A percentile compares a stretch with the other conserved stretches of the same genome.
phyloP scores from a whole-genome alignment of 1,140 invertebrate species.

The Drosophila bipectinata region DNA sequence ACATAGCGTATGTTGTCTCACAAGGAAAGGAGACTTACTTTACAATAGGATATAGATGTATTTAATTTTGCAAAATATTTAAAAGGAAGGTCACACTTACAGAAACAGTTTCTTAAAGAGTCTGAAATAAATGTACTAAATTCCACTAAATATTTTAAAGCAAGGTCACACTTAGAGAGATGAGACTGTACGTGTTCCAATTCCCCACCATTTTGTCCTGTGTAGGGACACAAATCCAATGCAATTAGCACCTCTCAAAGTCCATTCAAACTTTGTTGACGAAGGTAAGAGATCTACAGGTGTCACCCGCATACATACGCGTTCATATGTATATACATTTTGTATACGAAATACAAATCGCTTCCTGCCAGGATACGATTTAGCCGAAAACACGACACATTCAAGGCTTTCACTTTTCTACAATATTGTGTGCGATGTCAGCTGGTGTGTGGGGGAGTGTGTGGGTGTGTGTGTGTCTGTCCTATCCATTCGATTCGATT shows the following conservation, averaged over 20 bases:
- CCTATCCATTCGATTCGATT: background rate
- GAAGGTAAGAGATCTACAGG: background rate
- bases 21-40: background rate
- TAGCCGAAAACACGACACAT: background rate
- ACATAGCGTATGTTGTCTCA: background rate
- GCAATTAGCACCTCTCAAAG: conserved; percentile 2
- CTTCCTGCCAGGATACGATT: background rate
- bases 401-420: conserved; percentile 9
- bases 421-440: no score
- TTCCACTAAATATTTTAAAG: no score
- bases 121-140: no score
- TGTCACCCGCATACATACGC: conserved; percentile 1
- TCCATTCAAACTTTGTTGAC: background rate
- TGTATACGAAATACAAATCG: background rate
- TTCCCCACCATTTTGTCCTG: background rate
- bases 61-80: no score
- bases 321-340: background rate
- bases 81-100: no score
- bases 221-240: background rate
- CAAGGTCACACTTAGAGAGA: no score
- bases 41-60: no score
- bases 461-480: no score
- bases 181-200: background rate
- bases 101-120: no score
- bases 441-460: no score